Evolutionary conservation across 2,113 vertebrate genomes (phyloP).

Genomic region (Sceloporus undulatus): DNA sequence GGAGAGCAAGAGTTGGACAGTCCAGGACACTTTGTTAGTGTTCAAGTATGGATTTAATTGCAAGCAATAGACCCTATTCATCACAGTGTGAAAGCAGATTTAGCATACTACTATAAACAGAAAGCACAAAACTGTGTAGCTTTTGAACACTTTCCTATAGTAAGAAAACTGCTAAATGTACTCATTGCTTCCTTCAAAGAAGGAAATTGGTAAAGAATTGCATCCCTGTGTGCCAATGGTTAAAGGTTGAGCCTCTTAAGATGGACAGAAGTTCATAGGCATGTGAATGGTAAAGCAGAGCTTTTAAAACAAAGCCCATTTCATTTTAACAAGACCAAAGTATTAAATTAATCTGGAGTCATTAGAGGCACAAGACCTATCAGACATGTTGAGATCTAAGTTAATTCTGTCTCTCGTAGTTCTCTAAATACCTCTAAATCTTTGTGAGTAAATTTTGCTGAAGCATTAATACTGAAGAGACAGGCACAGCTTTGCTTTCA

Average conservation of each 20-base stretch:
- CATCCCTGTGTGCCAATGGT: too few relatives aligned
- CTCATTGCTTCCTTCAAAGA: too few relatives aligned
- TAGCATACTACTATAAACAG: too few relatives aligned
- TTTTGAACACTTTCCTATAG: too few relatives aligned
- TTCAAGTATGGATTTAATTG: too few relatives aligned
- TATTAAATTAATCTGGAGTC: not conserved
- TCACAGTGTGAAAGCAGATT: too few relatives aligned
- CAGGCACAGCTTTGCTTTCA: conserved; percentile 43
- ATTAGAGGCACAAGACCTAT: not conserved
- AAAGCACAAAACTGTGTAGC: too few relatives aligned
- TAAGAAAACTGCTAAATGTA: too few relatives aligned
- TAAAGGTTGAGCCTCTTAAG: not conserved
- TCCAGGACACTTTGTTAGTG: too few relatives aligned
- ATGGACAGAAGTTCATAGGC: not conserved
- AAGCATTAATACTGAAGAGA: conserved; percentile 35
- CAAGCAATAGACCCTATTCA: too few relatives aligned
- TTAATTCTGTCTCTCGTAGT: conserved; percentile 14
- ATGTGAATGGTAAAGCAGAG: fast-evolving
- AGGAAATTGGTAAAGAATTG: too few relatives aligned
- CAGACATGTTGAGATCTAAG: not conserved
- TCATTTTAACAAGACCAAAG: not conserved
- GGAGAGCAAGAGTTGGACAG: too few relatives aligned
- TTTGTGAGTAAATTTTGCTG: conserved; percentile 21
- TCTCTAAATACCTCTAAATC: conserved; percentile 21
- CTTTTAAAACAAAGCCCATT: not conserved